Conservation (phyloP, 2,888 invertebrate species). For the Callimorpha dominula region DNA sequence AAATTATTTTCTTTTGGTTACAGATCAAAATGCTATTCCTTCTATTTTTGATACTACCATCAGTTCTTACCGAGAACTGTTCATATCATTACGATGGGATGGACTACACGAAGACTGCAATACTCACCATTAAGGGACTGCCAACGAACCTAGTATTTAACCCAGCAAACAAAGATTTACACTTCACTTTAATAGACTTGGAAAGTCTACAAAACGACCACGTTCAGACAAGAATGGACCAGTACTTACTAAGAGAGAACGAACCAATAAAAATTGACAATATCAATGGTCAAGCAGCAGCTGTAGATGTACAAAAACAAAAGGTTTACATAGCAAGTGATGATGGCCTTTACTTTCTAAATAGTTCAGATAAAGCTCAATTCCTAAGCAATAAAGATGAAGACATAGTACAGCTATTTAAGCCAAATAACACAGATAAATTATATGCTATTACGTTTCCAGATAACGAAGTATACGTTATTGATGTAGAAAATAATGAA, state of each 20-base stretch:
- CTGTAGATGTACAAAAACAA: conserved; percentile 67
- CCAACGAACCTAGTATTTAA: conserved; percentile 78
- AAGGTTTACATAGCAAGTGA: conserved; percentile 78
- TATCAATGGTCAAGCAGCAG: conserved; percentile 76
- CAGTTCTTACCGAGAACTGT: conserved; percentile 69
- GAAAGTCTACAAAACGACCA: conserved; percentile 76
- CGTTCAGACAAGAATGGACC: conserved; percentile 81
- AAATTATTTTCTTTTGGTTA: conserved; percentile 24
- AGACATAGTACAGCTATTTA: conserved; percentile 78
- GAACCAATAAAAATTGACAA: conserved; percentile 73
- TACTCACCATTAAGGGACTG: conserved; percentile 76
- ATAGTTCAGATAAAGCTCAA: conserved; percentile 67
- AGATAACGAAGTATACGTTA: conserved; percentile 72
- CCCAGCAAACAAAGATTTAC: conserved; percentile 66
- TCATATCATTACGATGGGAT: conserved; percentile 63
- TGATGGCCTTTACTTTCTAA: conserved; percentile 70
- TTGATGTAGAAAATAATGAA: conserved; percentile 70
- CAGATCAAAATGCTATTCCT: conserved; percentile 69
- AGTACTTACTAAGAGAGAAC: conserved; percentile 71
- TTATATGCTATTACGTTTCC: conserved; percentile 76
- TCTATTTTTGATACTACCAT: conserved; percentile 60
- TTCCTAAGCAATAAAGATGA: conserved; percentile 74
- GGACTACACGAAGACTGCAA: conserved; percentile 63
- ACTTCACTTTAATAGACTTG: conserved; percentile 78
- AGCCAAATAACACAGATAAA: conserved; percentile 65